Base-by-base conservation (phyloP, 2,797 vertebrate genomes). In the Galagoides demidoff region DNA sequence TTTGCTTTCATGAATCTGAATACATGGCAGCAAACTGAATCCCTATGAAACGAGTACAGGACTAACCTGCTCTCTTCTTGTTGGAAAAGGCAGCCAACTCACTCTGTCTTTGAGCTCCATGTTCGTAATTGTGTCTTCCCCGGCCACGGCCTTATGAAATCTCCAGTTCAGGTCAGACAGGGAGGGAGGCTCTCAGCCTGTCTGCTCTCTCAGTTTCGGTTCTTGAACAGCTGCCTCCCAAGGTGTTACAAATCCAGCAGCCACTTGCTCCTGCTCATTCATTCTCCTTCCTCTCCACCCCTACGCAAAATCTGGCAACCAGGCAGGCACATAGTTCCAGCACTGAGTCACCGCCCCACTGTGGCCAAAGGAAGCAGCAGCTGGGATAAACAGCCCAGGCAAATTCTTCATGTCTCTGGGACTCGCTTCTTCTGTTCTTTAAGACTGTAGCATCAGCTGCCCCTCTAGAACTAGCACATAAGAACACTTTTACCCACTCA, bases 211-310 rank as follows among this genome's bases (percentile, higher is more conserved):
- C 55, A 23, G 23, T 93, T 93, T 97, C 17, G 2, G 71, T 82
- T 95, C 57, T 78, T 29, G 19, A 86, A 84, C 78, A 70, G 77
- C 74, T 85, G 95, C 86, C 57, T 97, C 86, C 86, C 45, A 70
- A 90, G 89, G 94, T 83, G 94, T 95, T 90, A 91, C 86, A 89
- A 92, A 89, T 85, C 90, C 85, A 81, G 79, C 88, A 89, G 95
- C 43, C 96, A 83, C 87, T 89, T 37, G 79, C 39, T 96, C 86
- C 92, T 85, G 87, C 94, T 94, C 96, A 97, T 97, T 98, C 97
- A 98, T 97, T 96, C 86, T 85, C 81, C 84, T 83, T 95, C 55
- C 71, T 92, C 79, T 94, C 88, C 71, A 17, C 45, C 37, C 70
- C 43, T 13, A 84, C 7, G 12, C 83, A 94, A 82, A 92, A 94